Evolutionary conservation across 2,888 invertebrate genomes (phyloP).

Genomic region (Drosophila affinis): DNA sequence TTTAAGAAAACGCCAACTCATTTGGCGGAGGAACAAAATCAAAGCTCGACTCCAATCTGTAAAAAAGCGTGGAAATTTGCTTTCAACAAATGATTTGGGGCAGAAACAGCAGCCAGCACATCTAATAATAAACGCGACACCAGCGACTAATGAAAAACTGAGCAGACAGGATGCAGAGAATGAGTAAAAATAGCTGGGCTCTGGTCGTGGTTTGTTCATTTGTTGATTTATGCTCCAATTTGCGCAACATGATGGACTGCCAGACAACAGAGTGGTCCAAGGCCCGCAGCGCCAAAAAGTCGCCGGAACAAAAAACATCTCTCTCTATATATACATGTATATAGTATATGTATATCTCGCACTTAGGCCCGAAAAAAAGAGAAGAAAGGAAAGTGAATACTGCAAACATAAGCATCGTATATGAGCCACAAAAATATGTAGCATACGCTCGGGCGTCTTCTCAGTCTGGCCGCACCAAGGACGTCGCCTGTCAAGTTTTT

Average conservation of each 20-base stretch:
- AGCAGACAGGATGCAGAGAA: conserved; percentile 42
- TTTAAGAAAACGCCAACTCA: conserved; percentile 50
- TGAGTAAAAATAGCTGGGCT: conserved; percentile 50
- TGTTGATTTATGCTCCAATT: conserved; percentile 73
- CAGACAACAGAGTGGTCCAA: conserved; percentile 23
- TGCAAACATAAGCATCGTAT: conserved; percentile 33
- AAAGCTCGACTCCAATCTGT: conserved; percentile 9
- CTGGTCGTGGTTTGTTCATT: conserved; percentile 53
- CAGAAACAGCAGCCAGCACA: conserved; percentile 19
- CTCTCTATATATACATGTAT: conserved; percentile 4
- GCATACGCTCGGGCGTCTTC: conserved; percentile 57
- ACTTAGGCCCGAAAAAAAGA: conserved; percentile 36
- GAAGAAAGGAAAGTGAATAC: conserved; percentile 29
- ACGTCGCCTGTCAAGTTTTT: conserved; percentile 51
- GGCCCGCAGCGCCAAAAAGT: conserved; percentile 24
- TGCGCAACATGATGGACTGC: conserved; percentile 64
- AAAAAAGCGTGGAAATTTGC: conserved; percentile 5
- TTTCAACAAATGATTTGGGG: conserved; percentile 24
- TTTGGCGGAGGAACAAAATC: conserved; percentile 36
- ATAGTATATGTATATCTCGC: conserved; percentile 20
- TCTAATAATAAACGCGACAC: conserved; percentile 46
- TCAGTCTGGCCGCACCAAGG: conserved; percentile 51
- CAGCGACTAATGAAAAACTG: conserved; percentile 46
- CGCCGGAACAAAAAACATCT: conserved; percentile 36
- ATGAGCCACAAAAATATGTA: conserved; percentile 43